phyloP scores from a whole-genome alignment of 35 echinoderm and acorn worm species.

The Stichopus chloronotus region DNA sequence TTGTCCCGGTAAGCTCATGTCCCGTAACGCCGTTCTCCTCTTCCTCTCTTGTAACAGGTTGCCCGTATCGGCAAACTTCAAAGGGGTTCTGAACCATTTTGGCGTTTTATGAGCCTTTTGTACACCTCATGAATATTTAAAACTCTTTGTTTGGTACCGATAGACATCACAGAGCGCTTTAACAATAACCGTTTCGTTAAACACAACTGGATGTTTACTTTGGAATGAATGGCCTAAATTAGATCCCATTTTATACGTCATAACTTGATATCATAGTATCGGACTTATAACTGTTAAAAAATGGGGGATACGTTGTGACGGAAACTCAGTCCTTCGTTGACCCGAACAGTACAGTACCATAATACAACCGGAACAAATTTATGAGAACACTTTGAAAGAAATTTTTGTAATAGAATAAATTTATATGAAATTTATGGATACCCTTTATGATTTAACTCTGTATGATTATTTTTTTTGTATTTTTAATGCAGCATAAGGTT shows the following conservation, averaged over 20 bases:
- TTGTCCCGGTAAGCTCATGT: not conserved
- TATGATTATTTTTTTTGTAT: too few species aligned
- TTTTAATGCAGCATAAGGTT: too few species aligned
- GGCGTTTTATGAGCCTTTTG: slow-evolving; percentile 49
- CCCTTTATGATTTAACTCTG: too few species aligned
- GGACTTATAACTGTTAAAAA: not conserved
- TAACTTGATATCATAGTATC: not conserved
- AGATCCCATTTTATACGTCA: slow-evolving; percentile 48
- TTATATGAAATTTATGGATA: too few species aligned
- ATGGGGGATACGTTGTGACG: too few species aligned
- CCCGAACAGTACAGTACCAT: too few species aligned
- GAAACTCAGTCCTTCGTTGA: too few species aligned
- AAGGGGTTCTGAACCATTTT: slow-evolving; percentile 35
- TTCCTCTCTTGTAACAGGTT: slow-evolving; percentile 16
- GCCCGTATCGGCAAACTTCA: slow-evolving; percentile 23
- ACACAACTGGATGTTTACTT: slow-evolving; percentile 12
- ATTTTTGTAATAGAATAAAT: too few species aligned
- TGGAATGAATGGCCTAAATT: slow-evolving; percentile 23
- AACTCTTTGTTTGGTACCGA: slow-evolving; percentile 28
- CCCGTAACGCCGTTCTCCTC: not conserved
- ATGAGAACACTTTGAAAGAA: too few species aligned
- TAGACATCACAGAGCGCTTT: not conserved
- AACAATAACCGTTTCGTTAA: slow-evolving; percentile 28
- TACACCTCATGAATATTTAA: slow-evolving; percentile 64
- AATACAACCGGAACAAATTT: too few species aligned